Evolutionary conservation across 2,113 vertebrate genomes (phyloP), one percentile per base, ranked within the genome.

Genomic region (Pteruthius melanotis): DNA sequence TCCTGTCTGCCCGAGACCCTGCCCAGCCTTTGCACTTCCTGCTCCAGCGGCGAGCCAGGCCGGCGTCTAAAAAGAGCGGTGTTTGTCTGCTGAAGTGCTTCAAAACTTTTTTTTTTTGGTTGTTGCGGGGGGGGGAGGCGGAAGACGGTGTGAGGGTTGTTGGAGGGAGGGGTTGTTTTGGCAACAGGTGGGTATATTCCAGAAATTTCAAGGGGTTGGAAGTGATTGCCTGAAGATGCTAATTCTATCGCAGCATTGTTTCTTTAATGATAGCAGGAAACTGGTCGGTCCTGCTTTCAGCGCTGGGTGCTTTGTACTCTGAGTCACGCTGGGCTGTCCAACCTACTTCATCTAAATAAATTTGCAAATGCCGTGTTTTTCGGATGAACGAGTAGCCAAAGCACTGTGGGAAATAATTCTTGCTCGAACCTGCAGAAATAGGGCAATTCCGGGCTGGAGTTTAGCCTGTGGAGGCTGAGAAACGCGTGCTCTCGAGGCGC

Each of bases 381-480:
- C 21, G 13, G 66, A 28, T 87, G 91, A 95, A 44, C 50, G 6
- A 47, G 71, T 76, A 65, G 75, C 28, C 45, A 12, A 3, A 72
- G 91, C 87, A 72, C 78, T 95, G 74, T 94, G 95, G 81, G 87
- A 94, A 96, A 45, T 39, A 10, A 87, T 28, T 76, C 75, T 66
- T 94, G 88, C 90, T 90, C 14, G 15, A 93, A 74, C 84, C 61
- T 94, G 91, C n/a, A 66, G 7, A 84, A 93, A 35, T 26, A 56
- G 53, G 77, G 78, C 81, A 49, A 21, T 52, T 64, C 56, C 7
- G 3, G 24, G 64, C 76, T n/a, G 69, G 24, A n/a, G 64, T 24
- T 33, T 1, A 63, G 60, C 5, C 3, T 33, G 1, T 4, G 47
- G 27, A 83, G 69, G 35, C 72, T 44, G 39, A 13, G 47, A 44